Evolutionary conservation across 2,888 invertebrate genomes (phyloP), one percentile per base, ranked within the genome.

Genomic region (Dromius quadrimaculatus): DNA sequence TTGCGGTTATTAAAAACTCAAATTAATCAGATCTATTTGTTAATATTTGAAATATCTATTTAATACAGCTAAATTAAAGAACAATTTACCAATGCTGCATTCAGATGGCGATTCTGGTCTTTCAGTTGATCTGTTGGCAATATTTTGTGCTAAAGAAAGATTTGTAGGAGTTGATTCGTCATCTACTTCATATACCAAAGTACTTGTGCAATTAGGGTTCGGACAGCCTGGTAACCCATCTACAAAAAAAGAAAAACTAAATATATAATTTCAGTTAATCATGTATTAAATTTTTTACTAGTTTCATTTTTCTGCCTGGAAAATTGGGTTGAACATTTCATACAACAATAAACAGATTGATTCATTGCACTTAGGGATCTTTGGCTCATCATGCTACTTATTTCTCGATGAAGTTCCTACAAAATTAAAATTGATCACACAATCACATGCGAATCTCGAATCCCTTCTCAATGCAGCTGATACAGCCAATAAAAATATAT

Each of bases 291-390:
- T 15, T 28, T 54, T 11, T 28, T 13, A 13, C 13, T 15, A 54
- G 34, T 22, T 59, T 17, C 20, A 8, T 59, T 43, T 28, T 59
- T 69, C n/a, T 88, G 87, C 71, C 83, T 83, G 1, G 85, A 85
- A 78, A 90, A 90, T 73, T 87, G 84, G 6, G 86, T 83, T 1
- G 85, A 84, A 75, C 90, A 90, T 77, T 87, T 89, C 77, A 90
- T 85, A 77, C 90, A 90, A 73, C 83, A 82, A 76, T 84, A 87
- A 1, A 84, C 78, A 20, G 79, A 82, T 75, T 86, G 84, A 71
- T 85, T 85, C 79, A 85, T 83, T 8, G 57, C 84, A 28, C 76
- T 78, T 54, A 87, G 81, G 61, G 85, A 81, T 34, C 85, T 82
- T 47, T 82, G 78, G 1, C 83, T 84, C 2, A 87, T 81, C 63